Percentiles rank a stretch among this genome's conserved stretches.
Conservation (phyloP, 2,888 invertebrate species). For the Cerastis leucographa region DNA sequence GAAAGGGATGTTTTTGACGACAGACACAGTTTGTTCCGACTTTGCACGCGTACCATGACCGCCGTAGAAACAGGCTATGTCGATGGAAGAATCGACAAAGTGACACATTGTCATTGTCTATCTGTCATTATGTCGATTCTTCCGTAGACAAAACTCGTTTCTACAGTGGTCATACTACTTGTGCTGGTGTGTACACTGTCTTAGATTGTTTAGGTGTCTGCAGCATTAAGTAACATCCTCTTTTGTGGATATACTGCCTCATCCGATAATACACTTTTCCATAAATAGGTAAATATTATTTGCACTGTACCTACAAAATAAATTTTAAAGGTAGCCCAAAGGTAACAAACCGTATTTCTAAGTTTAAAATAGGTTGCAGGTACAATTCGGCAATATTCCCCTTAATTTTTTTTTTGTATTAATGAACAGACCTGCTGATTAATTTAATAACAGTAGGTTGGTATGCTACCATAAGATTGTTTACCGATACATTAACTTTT, state of each 20-base stretch:
- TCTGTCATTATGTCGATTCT: too few relatives aligned
- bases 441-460: background rate
- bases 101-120: too few relatives aligned
- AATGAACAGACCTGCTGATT: constrained; percentile 19
- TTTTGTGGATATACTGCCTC: background rate
- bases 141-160: too few relatives aligned
- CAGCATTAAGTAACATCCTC: constrained; percentile 33
- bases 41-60: too few relatives aligned
- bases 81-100: too few relatives aligned
- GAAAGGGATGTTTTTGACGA: background rate
- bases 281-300: background rate
- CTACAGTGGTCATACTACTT: too few relatives aligned
- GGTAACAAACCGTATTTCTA: background rate
- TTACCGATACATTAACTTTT: constrained; percentile 13
- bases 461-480: constrained; percentile 13
- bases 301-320: background rate
- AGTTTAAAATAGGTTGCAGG: background rate
- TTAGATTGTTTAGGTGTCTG: constrained; percentile 33
- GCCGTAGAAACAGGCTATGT: too few relatives aligned
- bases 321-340: background rate
- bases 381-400: background rate
- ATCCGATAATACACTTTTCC: background rate
- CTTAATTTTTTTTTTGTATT: background rate
- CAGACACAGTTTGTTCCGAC: background rate
- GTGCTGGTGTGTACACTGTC: constrained; percentile 10